Conservation (phyloP, 2,113 vertebrate species). For the Heliornis fulica region DNA sequence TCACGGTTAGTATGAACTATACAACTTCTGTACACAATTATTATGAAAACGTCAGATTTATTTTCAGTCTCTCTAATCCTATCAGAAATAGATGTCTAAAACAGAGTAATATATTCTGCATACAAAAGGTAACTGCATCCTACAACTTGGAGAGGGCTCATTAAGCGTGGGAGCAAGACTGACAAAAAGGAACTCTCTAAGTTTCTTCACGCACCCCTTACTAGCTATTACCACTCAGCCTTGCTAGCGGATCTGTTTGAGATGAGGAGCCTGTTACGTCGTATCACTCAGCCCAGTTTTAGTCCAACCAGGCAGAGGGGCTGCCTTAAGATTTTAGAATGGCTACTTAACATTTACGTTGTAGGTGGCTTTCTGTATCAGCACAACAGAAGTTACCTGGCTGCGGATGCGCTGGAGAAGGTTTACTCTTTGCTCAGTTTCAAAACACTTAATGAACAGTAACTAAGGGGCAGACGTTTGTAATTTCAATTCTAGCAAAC, state of each 20-base stretch:
- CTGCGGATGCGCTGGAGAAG: neutral
- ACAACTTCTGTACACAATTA: neutral
- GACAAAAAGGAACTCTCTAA: neutral
- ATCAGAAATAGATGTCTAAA: neutral
- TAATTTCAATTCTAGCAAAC: neutral
- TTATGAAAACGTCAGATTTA: neutral
- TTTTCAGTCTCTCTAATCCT: neutral
- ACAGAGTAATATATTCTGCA: neutral
- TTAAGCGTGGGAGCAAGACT: neutral
- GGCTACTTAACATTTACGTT: rapidly evolving
- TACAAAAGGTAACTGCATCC: neutral
- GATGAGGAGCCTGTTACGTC: neutral
- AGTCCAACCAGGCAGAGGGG: neutral
- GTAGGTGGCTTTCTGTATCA: neutral
- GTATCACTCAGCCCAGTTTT: neutral
- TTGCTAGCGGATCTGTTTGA: neutral
- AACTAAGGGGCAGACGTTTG: rapidly evolving
- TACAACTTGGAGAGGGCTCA: neutral
- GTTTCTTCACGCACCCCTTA: neutral
- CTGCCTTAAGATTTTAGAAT: rapidly evolving
- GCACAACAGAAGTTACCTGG: neutral
- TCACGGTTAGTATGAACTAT: neutral
- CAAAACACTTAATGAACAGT: neutral
- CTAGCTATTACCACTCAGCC: neutral
- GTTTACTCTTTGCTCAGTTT: neutral